Percentiles rank a stretch among this genome's conserved stretches.
Conservation (phyloP, 2,113 vertebrate species). For the Semicossyphus pulcher region DNA sequence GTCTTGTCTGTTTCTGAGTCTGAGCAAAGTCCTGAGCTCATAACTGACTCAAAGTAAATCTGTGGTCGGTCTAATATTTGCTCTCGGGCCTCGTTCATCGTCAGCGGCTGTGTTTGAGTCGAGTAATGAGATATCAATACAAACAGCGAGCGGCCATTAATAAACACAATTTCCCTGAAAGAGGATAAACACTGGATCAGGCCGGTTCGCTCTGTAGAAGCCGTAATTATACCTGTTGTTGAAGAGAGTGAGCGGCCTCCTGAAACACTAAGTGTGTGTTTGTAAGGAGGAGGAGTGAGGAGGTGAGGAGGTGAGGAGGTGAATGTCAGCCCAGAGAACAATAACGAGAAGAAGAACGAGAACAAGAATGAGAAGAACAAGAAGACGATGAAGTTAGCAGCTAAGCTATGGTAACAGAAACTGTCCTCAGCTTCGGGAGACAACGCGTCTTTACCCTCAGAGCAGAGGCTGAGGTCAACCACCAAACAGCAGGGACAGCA, state of each 20-base stretch:
- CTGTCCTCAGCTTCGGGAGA: too few species aligned
- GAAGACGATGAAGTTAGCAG: too few species aligned
- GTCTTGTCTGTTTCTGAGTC: too few species aligned
- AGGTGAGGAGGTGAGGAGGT: too few species aligned
- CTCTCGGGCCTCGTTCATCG: background rate
- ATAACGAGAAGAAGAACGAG: too few species aligned
- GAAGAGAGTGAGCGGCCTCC: conserved; percentile 9
- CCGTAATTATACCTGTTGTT: conserved; percentile 35
- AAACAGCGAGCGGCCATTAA: conserved; percentile 14
- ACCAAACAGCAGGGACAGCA: too few species aligned
- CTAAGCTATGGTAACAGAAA: too few species aligned
- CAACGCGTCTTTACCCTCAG: too few species aligned
- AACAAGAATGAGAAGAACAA: too few species aligned
- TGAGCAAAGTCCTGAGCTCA: background rate
- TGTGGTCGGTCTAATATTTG: background rate
- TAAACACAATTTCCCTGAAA: conserved; percentile 25
- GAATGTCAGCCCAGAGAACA: too few species aligned
- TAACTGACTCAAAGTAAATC: conserved; percentile 3
- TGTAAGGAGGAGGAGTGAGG: conserved; percentile 14
- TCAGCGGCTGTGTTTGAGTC: conserved; percentile 17
- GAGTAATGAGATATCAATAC: conserved; percentile 45
- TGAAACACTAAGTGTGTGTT: background rate
- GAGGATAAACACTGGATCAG: conserved; percentile 57
- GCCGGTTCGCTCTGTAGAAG: conserved; percentile 34
- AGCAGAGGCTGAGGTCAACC: too few species aligned